phyloP scores from a whole-genome alignment of 2,888 invertebrate genomes.

The Embidobia sp. region DNA sequence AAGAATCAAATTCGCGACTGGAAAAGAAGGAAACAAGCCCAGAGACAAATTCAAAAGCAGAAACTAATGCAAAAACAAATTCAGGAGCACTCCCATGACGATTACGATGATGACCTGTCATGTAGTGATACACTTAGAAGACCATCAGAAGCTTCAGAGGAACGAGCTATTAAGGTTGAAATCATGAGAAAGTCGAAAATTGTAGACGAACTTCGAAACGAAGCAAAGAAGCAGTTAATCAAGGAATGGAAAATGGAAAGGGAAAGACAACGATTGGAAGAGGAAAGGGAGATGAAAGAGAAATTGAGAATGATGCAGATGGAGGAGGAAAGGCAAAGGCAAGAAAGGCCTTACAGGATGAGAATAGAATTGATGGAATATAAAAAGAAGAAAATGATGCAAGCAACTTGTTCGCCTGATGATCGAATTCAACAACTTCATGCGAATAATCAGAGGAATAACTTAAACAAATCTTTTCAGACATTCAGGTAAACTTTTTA shows the following conservation, averaged over 20 bases:
- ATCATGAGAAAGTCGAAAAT: slow-evolving; percentile 27
- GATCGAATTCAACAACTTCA: slow-evolving; percentile 25
- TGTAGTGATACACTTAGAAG: slow-evolving; percentile 16
- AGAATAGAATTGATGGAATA: slow-evolving; percentile 67
- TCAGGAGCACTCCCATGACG: neutral
- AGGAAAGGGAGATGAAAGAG: slow-evolving; percentile 69
- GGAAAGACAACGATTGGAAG: slow-evolving; percentile 68
- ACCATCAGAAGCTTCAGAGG: slow-evolving; percentile 10
- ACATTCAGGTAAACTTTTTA: slow-evolving; percentile 24
- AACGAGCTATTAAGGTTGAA: slow-evolving; percentile 7
- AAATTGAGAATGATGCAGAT: slow-evolving; percentile 60
- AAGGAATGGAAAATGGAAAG: slow-evolving; percentile 74
- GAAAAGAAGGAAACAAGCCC: slow-evolving; percentile 76
- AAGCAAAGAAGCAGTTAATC: slow-evolving; percentile 72
- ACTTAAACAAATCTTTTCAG: slow-evolving; percentile 3
- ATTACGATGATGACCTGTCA: slow-evolving; percentile 8
- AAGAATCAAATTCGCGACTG: slow-evolving; percentile 80
- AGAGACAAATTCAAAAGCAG: neutral
- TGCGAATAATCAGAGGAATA: neutral
- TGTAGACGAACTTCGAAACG: slow-evolving; percentile 14
- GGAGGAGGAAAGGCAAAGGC: slow-evolving; percentile 67
- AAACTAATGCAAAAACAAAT: neutral
- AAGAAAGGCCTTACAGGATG: slow-evolving; percentile 58
- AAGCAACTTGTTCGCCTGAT: slow-evolving; percentile 9
- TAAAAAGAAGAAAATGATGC: slow-evolving; percentile 65